Conservation (phyloP, 2,888 invertebrate genomes). For the Drosophila nr. medialis region DNA sequence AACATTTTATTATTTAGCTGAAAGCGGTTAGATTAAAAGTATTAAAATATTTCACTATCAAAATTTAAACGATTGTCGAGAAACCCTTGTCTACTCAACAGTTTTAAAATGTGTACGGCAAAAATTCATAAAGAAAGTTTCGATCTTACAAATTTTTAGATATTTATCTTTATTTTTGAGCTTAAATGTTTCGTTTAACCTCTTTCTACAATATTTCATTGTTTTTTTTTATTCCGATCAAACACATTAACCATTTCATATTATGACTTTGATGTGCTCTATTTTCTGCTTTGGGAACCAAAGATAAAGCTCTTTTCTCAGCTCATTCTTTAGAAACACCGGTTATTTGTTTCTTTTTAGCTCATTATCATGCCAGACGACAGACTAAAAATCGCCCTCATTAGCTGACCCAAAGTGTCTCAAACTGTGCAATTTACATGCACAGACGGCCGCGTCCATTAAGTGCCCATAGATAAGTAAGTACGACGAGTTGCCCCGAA, state of each 20-base stretch:
- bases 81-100: neutral
- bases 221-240: neutral
- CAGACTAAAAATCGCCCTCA: slow-evolving; percentile 63
- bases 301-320: neutral
- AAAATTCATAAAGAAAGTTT: neutral
- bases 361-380: slow-evolving; percentile 48
- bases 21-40: neutral
- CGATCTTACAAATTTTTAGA: neutral
- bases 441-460: slow-evolving; percentile 58
- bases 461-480: slow-evolving; percentile 52
- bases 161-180: neutral
- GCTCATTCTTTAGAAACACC: slow-evolving; percentile 25
- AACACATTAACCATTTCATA: neutral
- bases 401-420: slow-evolving; percentile 75
- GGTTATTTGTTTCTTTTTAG: slow-evolving; percentile 4
- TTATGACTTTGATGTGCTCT: slow-evolving; percentile 8
- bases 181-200: neutral
- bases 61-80: neutral
- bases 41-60: neutral
- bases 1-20: neutral
- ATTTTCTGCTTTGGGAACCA: neutral
- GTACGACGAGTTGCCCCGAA: slow-evolving; percentile 52
- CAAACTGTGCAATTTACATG: slow-evolving; percentile 79
- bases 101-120: neutral
- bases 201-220: neutral